phyloP scores from a whole-genome alignment of 2,888 invertebrate species.

The Acholoe squamosa region DNA sequence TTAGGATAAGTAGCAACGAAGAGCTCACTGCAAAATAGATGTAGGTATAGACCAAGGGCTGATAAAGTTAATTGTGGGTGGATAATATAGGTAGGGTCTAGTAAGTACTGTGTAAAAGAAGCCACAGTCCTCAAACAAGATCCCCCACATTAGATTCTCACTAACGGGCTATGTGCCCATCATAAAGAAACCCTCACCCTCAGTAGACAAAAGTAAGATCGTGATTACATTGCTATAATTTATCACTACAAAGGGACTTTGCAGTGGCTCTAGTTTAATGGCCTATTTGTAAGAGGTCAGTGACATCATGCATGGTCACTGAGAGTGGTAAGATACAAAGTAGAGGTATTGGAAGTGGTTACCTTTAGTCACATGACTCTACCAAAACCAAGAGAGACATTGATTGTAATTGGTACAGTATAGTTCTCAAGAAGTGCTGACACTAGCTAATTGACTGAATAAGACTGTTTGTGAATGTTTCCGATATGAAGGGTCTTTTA shows the following conservation, averaged over 20 bases:
- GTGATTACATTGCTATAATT: conserved; percentile 5
- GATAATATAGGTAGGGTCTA: too few species aligned
- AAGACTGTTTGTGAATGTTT: conserved; percentile 11
- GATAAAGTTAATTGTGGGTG: too few species aligned
- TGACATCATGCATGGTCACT: background rate
- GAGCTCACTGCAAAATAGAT: too few species aligned
- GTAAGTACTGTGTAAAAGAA: too few species aligned
- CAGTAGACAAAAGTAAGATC: background rate
- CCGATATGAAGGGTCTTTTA: conserved; percentile 26
- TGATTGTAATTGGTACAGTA: conserved; percentile 32
- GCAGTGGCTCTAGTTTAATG: background rate
- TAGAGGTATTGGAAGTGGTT: conserved; percentile 29
- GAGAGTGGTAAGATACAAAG: background rate
- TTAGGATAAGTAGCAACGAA: too few species aligned
- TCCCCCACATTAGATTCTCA: too few species aligned
- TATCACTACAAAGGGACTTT: background rate
- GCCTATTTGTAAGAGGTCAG: background rate
- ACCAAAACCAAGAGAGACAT: background rate
- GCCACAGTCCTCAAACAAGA: too few species aligned
- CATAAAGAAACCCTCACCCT: background rate
- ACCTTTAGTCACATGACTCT: conserved; percentile 22
- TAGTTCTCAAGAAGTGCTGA: background rate
- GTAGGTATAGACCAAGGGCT: too few species aligned
- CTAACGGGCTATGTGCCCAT: too few species aligned
- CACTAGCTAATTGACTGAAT: background rate